Conservation (phyloP, 2,113 vertebrate genomes). For the Malurus melanocephalus region DNA sequence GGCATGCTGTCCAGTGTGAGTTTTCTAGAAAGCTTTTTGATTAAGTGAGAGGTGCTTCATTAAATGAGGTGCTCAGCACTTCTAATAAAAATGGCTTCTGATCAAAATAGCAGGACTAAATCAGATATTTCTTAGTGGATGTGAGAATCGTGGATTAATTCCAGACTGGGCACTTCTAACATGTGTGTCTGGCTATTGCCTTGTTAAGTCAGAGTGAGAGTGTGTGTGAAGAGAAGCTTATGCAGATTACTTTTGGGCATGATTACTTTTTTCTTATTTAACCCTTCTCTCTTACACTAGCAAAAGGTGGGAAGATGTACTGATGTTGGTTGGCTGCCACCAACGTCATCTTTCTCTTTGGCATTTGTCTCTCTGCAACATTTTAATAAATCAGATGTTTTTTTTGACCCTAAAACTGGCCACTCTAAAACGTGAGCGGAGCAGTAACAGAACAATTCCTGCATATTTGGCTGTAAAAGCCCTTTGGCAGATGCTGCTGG, state of each 20-base stretch:
- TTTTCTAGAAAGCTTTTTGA: background rate
- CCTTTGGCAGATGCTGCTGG: constrained; percentile 67
- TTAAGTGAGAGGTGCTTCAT: background rate
- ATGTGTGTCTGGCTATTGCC: background rate
- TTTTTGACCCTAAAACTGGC: constrained; percentile 21
- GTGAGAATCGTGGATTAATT: constrained; percentile 16
- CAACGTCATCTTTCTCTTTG: background rate
- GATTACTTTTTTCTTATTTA: background rate
- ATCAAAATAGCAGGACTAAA: background rate
- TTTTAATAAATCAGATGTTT: constrained; percentile 42
- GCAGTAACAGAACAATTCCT: constrained; percentile 47
- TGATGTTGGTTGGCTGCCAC: background rate
- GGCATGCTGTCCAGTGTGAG: background rate
- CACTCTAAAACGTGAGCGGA: constrained; percentile 29
- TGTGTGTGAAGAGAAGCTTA: background rate
- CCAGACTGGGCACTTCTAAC: background rate
- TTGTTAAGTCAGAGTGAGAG: background rate
- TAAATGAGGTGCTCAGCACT: background rate
- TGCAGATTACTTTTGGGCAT: background rate
- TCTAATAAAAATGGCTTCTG: background rate
- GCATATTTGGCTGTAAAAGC: constrained; percentile 60
- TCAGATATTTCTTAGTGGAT: background rate
- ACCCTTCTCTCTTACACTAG: background rate
- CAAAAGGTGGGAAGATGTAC: background rate
- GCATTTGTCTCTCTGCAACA: background rate